These are phyloP conservation scores for Drosophila lacertosa DNA, from an alignment of 1,140 invertebrate species.

Conservation along the genomic window DNA sequence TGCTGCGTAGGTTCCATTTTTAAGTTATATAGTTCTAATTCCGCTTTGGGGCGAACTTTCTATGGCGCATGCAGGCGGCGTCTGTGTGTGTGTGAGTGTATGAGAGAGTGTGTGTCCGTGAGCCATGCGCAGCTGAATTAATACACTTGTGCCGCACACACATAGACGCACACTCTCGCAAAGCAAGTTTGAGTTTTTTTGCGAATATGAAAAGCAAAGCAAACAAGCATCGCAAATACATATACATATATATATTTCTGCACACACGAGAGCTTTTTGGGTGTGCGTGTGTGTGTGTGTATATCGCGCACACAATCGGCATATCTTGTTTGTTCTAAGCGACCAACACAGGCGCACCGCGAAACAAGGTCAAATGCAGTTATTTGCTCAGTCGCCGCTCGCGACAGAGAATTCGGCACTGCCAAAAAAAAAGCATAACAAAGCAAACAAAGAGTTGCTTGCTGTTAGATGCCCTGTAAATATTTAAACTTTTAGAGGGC, in stretches of 20 bases:
- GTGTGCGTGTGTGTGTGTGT: not conserved
- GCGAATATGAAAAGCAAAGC: conserved; percentile 72
- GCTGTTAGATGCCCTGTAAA: not conserved
- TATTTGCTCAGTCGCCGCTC: conserved; percentile 62
- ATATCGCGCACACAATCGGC: conserved; percentile 34
- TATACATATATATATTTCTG: not conserved
- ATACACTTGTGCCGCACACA: conserved; percentile 59
- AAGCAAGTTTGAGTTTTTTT: conserved; percentile 37
- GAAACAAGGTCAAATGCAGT: conserved; percentile 84
- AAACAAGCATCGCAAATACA: conserved; percentile 68
- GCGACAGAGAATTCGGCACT: conserved; percentile 28
- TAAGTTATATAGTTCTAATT: conserved; percentile 20
- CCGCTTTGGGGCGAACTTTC: conserved; percentile 17
- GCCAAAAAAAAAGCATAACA: conserved; percentile 22
- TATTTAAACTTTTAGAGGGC: not conserved
- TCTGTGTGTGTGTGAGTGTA: conserved; percentile 7
- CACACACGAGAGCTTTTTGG: too few species aligned
- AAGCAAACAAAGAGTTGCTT: not conserved
- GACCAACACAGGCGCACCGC: conserved; percentile 55
- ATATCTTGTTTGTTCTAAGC: conserved; percentile 80
- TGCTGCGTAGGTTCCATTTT: conserved; percentile 25
- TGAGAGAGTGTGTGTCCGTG: conserved; percentile 6
- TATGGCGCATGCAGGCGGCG: conserved; percentile 28
- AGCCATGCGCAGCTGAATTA: conserved; percentile 52
- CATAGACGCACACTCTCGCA: conserved; percentile 10